Conservation (phyloP, 2,888 invertebrate species). For the Epirrhoe alternata region DNA sequence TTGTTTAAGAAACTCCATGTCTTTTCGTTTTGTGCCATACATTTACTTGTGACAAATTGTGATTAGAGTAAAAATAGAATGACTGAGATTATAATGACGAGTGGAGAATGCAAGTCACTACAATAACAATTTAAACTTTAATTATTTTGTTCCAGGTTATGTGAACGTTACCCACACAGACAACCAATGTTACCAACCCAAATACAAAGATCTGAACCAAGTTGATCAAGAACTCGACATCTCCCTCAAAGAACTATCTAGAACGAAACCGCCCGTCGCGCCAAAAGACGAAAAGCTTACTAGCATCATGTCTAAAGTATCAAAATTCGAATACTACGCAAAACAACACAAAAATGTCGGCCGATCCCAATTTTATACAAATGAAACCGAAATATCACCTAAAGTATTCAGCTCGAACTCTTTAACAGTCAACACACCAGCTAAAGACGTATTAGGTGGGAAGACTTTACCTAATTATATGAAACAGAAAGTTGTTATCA, state of each 20-base stretch:
- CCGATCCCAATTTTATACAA: conserved; percentile 75
- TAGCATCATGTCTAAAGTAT: conserved; percentile 90
- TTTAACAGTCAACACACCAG: conserved; percentile 91
- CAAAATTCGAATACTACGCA: conserved; percentile 92
- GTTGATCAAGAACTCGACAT: conserved; percentile 78
- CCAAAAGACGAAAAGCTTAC: conserved; percentile 84
- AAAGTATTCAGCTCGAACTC: conserved; percentile 93
- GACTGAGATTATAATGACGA: no score
- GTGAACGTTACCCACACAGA: conserved; percentile 57
- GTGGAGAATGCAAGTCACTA: not conserved
- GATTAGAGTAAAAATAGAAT: no score
- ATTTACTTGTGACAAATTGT: no score
- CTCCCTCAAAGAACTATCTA: conserved; percentile 79
- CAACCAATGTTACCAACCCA: conserved; percentile 71
- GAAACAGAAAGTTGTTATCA: conserved; percentile 57
- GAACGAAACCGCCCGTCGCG: conserved; percentile 87
- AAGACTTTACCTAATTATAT: conserved; percentile 86
- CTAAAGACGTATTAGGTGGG: conserved; percentile 91
- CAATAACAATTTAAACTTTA: not conserved
- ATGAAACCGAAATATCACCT: conserved; percentile 85
- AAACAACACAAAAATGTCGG: conserved; percentile 85
- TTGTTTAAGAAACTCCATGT: no score
- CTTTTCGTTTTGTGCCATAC: no score
- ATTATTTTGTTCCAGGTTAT: conserved; percentile 61
- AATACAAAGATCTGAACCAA: conserved; percentile 74